Evolutionary conservation across 64 coral and sea anemone species (phyloP).

Genomic region (Hydrozoanthus tunicans): DNA sequence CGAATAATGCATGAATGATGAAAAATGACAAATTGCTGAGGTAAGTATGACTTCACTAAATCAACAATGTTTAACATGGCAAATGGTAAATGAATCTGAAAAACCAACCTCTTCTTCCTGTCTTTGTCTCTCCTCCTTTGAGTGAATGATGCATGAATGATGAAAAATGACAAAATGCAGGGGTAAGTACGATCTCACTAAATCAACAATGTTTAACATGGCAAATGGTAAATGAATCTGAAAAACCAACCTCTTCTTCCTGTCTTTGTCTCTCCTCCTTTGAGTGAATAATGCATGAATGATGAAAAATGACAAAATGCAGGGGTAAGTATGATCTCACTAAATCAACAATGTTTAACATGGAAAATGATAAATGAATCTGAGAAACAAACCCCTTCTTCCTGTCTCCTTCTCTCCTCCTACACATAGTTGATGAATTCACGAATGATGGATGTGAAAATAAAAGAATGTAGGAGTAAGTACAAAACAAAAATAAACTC

Average conservation of each 20-base stretch:
- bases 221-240: neutral
- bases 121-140: conserved; percentile 9
- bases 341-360: neutral
- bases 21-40: neutral
- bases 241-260: conserved; percentile 1
- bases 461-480: neutral
- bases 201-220: neutral
- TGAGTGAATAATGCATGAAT: neutral
- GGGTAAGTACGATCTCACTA: neutral
- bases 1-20: neutral
- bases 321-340: neutral
- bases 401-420: conserved; percentile 19
- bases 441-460: neutral
- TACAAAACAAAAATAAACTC: neutral
- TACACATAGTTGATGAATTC: neutral
- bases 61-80: neutral
- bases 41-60: neutral
- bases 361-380: neutral
- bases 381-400: neutral
- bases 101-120: conserved; percentile 18
- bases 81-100: neutral
- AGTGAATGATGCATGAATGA: neutral
- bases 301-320: neutral
- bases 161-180: neutral
- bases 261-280: conserved; percentile 22